Percentiles rank a stretch among this genome's conserved stretches.
phyloP scores from a whole-genome alignment of 2,113 vertebrate species.

The Xiphophorus hellerii region DNA sequence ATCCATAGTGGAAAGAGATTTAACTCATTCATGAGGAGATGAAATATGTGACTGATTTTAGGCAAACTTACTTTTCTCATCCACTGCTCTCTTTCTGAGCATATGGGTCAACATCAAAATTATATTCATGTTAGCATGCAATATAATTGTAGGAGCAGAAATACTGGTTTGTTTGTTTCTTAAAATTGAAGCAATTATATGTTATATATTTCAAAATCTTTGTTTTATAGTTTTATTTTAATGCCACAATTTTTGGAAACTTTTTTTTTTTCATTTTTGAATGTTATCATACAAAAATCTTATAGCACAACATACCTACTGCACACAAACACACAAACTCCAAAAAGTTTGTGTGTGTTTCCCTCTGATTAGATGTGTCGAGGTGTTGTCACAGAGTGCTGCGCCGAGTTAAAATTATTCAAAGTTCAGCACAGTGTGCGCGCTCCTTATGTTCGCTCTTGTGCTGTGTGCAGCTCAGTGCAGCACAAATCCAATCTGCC shows the following conservation, averaged over 20 bases:
- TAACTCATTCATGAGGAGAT: background rate
- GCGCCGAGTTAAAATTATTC: background rate
- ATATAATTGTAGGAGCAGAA: background rate
- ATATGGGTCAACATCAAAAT: background rate
- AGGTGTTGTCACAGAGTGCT: background rate
- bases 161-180: no score
- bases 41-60: background rate
- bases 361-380: background rate
- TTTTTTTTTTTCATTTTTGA: background rate
- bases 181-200: background rate
- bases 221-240: background rate
- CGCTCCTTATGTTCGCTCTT: background rate
- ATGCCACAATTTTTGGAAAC: background rate
- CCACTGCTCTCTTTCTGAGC: background rate
- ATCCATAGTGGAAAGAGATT: background rate
- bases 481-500: background rate
- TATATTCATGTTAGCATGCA: background rate
- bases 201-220: background rate
- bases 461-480: background rate
- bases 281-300: background rate
- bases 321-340: background rate
- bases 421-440: background rate
- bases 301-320: background rate
- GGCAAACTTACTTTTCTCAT: background rate
- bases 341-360: background rate